Evolutionary conservation across 2,797 vertebrate species (phyloP).

Genomic region (Neostethus bicornis): DNA sequence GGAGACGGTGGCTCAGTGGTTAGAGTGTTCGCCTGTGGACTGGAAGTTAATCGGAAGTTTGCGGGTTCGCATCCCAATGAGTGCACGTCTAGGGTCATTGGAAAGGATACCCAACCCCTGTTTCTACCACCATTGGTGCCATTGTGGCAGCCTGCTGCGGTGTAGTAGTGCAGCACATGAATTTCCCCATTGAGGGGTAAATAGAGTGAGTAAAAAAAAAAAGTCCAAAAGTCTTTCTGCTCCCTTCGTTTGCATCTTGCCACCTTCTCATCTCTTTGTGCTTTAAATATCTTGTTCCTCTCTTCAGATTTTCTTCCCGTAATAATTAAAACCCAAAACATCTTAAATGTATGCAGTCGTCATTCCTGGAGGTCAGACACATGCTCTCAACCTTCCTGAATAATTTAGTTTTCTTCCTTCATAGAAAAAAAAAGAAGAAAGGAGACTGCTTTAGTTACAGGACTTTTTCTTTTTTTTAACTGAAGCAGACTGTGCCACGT

Average conservation of each 20-base stretch:
- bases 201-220: too few species aligned
- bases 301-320: conserved; percentile 18
- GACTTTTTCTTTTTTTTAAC: conserved; percentile 33
- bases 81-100: too few species aligned
- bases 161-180: too few species aligned
- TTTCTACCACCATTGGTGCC: too few species aligned
- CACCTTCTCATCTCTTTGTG: conserved; percentile 1
- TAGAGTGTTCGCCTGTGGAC: too few species aligned
- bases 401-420: conserved; percentile 70
- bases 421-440: conserved; percentile 66
- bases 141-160: too few species aligned
- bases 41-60: too few species aligned
- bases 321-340: conserved; percentile 37
- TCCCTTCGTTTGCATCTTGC: not conserved
- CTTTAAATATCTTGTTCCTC: conserved; percentile 11
- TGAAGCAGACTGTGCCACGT: conserved; percentile 54
- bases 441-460: conserved; percentile 39
- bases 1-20: too few species aligned
- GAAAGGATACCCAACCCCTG: too few species aligned
- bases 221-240: not conserved
- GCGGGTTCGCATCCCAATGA: too few species aligned
- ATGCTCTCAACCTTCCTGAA: conserved; percentile 16
- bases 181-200: too few species aligned
- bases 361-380: conserved; percentile 40
- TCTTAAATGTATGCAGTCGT: conserved; percentile 44